These are phyloP conservation scores for Lasioglossum zephyrum DNA, from an alignment of 2,888 invertebrate species.

Conservation along the genomic window DNA sequence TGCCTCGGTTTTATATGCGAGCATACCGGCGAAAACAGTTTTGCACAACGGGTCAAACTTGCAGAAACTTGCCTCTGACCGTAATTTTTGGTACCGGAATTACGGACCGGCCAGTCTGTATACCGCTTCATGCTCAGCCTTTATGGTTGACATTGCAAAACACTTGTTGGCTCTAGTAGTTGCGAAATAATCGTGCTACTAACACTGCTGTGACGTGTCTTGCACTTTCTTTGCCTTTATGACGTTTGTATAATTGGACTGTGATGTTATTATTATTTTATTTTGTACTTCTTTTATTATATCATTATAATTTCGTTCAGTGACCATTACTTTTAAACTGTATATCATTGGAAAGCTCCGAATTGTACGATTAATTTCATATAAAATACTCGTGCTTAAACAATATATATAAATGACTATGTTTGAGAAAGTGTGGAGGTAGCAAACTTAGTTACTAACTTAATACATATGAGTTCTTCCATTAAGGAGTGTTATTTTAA, in stretches of 20 bases:
- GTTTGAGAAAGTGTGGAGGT: no score
- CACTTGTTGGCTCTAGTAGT: not conserved
- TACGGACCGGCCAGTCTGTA: not conserved
- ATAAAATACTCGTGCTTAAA: no score
- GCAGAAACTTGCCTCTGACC: not conserved
- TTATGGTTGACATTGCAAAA: not conserved
- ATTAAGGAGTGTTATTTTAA: no score
- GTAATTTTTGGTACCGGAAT: conserved; percentile 1
- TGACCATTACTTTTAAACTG: no score
- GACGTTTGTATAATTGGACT: not conserved
- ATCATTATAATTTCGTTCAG: no score
- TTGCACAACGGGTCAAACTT: not conserved
- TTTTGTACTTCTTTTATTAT: no score
- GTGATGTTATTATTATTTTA: not conserved
- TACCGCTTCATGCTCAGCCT: not conserved
- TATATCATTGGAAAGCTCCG: no score
- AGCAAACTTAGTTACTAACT: no score
- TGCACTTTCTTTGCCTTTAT: not conserved
- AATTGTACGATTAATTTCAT: no score
- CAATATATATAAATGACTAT: no score
- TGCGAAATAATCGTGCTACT: not conserved
- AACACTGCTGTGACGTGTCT: not conserved
- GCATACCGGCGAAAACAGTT: not conserved
- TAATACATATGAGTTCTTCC: not conserved
- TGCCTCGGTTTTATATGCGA: conserved; percentile 12